A percentile compares a stretch with the other conserved stretches of the same genome.
Conservation (phyloP, 2,113 vertebrate genomes). For the Spea bombifrons region DNA sequence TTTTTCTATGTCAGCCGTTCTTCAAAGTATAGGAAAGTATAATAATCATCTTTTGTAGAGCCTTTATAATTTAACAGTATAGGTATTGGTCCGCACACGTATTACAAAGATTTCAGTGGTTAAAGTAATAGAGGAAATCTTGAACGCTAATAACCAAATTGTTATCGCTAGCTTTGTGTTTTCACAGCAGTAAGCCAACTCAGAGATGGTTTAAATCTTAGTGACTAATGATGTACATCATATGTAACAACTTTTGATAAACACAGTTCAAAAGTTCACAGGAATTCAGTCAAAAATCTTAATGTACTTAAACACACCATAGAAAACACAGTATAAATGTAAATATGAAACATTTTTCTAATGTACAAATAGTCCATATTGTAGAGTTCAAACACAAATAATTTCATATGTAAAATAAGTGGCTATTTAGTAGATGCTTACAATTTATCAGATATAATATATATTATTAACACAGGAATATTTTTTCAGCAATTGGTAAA, state of each 20-base stretch:
- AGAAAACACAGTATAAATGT: not conserved
- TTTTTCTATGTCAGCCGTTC: no score
- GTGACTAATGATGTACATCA: slow-evolving; percentile 42
- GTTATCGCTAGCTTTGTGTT: slow-evolving; percentile 3
- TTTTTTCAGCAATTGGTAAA: no score
- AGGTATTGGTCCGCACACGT: not conserved
- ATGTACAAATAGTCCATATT: no score
- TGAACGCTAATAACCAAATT: not conserved
- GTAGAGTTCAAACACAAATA: no score
- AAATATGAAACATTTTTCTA: not conserved
- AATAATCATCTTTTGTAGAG: no score
- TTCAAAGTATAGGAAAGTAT: no score
- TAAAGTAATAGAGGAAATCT: slow-evolving; percentile 9
- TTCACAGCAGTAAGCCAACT: slow-evolving; percentile 12
- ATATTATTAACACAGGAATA: no score
- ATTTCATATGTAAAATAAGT: no score
- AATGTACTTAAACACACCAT: slow-evolving; percentile 15
- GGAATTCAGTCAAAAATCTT: slow-evolving; percentile 28
- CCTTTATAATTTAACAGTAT: no score
- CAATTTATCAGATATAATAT: no score
- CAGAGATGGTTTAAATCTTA: slow-evolving; percentile 17
- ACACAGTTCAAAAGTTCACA: slow-evolving; percentile 31
- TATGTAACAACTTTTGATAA: slow-evolving; percentile 39
- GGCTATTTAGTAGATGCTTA: no score
- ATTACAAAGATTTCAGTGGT: not conserved